Percentiles rank a stretch among this genome's conserved stretches.
These are phyloP conservation scores for Ammospiza maritima DNA, from an alignment of 2,797 vertebrate genomes.

Conservation along the genomic window DNA sequence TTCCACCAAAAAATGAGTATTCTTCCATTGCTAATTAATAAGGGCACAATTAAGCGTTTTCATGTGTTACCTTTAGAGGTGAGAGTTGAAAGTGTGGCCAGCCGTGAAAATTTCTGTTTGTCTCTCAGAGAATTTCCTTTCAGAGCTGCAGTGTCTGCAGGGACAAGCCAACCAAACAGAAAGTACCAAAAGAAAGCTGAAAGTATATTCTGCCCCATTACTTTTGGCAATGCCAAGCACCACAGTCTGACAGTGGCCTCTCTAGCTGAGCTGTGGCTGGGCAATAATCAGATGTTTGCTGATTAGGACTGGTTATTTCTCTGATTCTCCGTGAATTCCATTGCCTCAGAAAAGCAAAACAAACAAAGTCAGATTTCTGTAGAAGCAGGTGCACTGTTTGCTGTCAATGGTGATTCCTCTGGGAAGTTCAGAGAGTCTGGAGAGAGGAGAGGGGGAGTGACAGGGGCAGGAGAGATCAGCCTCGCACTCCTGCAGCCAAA, in stretches of 20 bases:
- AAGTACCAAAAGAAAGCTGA: neutral
- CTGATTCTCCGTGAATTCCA: neutral
- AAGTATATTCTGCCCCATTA: neutral
- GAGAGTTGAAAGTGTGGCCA: slow-evolving; percentile 51
- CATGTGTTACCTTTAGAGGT: neutral
- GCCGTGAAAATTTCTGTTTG: slow-evolving; percentile 5
- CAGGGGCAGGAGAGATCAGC: neutral
- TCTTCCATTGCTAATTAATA: slow-evolving; percentile 48
- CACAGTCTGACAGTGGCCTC: neutral
- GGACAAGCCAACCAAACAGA: neutral
- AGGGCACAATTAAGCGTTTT: slow-evolving; percentile 42
- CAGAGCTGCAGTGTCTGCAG: neutral
- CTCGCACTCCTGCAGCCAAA: neutral
- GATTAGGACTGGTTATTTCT: neutral
- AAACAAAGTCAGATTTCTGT: neutral
- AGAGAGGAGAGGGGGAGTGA: neutral
- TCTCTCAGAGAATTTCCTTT: slow-evolving; percentile 14
- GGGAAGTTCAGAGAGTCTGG: neutral
- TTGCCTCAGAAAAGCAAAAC: neutral
- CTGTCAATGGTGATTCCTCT: neutral
- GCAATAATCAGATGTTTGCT: neutral
- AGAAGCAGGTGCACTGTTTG: neutral
- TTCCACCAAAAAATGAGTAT: slow-evolving; percentile 34
- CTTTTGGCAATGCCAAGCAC: neutral
- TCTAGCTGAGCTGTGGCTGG: neutral